phyloP scores from a whole-genome alignment of 2,113 vertebrate species.

The Lepus timidus region DNA sequence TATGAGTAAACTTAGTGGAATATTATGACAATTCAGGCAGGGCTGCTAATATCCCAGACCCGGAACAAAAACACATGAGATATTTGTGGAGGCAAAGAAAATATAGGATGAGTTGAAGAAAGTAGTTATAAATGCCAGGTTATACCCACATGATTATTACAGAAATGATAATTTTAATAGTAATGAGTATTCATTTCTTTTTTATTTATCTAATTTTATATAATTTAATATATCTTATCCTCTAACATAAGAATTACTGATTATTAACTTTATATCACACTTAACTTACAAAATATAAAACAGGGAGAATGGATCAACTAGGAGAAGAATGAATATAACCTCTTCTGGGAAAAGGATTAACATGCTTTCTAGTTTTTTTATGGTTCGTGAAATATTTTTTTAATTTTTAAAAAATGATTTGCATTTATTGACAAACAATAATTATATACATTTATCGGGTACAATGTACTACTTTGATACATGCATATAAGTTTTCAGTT shows the following conservation, averaged over 20 bases:
- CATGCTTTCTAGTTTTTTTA: neutral
- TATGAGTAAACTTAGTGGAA: neutral
- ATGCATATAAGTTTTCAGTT: neutral
- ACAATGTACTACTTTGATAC: too few species aligned
- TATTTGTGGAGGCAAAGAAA: neutral
- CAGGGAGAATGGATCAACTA: neutral
- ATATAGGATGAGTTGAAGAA: neutral
- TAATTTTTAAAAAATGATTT: too few species aligned
- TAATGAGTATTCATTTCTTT: slow-evolving; percentile 21
- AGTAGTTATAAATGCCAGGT: neutral
- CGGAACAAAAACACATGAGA: neutral
- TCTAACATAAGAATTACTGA: slow-evolving; percentile 13
- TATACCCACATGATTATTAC: neutral
- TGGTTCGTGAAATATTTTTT: too few species aligned
- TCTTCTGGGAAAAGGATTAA: slow-evolving; percentile 2
- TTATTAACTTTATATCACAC: neutral
- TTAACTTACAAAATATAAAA: slow-evolving; percentile 25
- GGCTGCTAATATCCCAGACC: neutral
- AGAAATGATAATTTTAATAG: neutral
- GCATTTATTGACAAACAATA: too few species aligned
- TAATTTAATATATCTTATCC: neutral
- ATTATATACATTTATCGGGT: too few species aligned
- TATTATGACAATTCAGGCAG: neutral
- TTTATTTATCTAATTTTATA: neutral
- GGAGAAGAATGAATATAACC: neutral